A percentile compares a stretch with the other conserved stretches of the same genome.
phyloP scores from a whole-genome alignment of 2,797 vertebrate species.

The Otolemur crassicaudatus region DNA sequence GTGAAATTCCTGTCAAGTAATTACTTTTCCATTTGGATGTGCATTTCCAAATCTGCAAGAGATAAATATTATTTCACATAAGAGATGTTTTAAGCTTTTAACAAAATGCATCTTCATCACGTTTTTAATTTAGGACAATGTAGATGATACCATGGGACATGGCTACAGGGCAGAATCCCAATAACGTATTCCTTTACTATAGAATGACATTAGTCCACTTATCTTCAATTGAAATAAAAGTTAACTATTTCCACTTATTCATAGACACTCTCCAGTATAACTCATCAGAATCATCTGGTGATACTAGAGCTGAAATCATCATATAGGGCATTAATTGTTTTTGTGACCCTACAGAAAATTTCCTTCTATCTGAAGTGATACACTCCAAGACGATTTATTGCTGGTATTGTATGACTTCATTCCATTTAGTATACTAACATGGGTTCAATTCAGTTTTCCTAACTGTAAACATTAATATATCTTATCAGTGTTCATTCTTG shows the following conservation, averaged over 20 bases:
- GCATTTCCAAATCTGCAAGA: neutral
- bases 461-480: conserved; percentile 32
- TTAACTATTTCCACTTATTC: neutral
- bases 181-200: neutral
- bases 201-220: neutral
- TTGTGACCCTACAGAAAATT: conserved; percentile 3
- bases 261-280: neutral
- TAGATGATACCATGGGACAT: neutral
- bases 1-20: neutral
- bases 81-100: neutral
- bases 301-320: neutral
- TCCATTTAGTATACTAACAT: neutral
- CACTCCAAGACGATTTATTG: neutral
- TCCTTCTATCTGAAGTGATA: neutral
- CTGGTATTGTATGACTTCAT: neutral
- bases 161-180: neutral
- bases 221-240: conserved; percentile 12
- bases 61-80: neutral
- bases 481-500: neutral
- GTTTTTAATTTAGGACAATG: conserved; percentile 7
- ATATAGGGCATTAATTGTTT: neutral
- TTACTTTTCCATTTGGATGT: neutral
- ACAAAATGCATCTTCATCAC: conserved; percentile 7
- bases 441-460: neutral
- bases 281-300: neutral